phyloP scores from a whole-genome alignment of 2,113 vertebrate species.

The Albula glossodonta region DNA sequence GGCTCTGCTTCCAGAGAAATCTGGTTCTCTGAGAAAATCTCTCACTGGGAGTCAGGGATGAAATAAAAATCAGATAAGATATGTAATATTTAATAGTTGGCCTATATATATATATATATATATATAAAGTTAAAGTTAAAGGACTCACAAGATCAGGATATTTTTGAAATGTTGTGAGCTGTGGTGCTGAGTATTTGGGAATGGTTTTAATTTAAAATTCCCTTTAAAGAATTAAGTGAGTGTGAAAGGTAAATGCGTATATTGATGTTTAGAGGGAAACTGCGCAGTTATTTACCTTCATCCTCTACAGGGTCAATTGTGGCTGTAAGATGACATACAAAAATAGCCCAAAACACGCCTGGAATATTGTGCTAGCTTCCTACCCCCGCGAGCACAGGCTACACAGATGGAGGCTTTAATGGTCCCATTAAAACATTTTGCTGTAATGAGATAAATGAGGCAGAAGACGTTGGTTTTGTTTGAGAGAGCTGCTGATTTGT shows the following conservation, averaged over 20 bases:
- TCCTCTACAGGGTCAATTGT: background rate
- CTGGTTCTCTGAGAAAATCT: too few relatives aligned
- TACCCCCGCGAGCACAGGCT: background rate
- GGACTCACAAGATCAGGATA: too few relatives aligned
- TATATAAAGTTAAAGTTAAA: too few relatives aligned
- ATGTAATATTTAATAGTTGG: too few relatives aligned
- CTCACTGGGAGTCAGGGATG: too few relatives aligned
- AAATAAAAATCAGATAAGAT: too few relatives aligned
- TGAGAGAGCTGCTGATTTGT: constrained; percentile 14
- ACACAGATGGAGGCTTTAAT: constrained; percentile 13
- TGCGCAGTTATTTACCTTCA: background rate
- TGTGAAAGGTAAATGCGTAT: background rate
- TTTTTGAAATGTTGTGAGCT: too few relatives aligned
- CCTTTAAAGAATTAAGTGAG: too few relatives aligned
- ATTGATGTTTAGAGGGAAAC: background rate
- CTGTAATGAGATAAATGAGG: constrained; percentile 17
- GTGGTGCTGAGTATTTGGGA: too few relatives aligned
- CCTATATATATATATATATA: too few relatives aligned
- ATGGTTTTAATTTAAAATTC: too few relatives aligned
- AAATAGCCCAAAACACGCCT: background rate
- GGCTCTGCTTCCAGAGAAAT: too few relatives aligned
- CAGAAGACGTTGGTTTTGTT: constrained; percentile 15
- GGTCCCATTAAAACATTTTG: background rate
- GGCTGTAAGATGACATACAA: background rate
- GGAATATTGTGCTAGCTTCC: background rate